These are phyloP conservation scores for Eurypyga helias DNA, from an alignment of 2,113 vertebrate genomes.

Conservation along the genomic window DNA sequence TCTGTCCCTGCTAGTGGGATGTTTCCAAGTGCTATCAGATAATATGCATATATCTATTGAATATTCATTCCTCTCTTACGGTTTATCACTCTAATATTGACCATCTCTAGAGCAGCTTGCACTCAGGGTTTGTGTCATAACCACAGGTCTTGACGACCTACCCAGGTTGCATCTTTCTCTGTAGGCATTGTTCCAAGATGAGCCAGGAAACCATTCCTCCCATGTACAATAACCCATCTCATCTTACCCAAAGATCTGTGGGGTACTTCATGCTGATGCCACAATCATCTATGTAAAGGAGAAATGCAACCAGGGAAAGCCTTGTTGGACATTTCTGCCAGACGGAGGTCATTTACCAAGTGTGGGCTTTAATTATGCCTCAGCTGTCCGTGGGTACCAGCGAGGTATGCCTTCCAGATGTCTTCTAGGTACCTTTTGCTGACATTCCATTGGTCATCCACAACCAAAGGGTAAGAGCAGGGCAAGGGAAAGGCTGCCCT, in stretches of 20 bases:
- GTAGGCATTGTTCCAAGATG: not conserved
- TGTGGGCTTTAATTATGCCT: not conserved
- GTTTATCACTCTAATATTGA: not conserved
- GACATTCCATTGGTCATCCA: not conserved
- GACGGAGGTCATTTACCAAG: not conserved
- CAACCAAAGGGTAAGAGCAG: not conserved
- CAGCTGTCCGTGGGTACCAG: not conserved
- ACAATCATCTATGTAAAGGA: fast-evolving
- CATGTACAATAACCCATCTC: too few species aligned
- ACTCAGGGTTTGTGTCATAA: not conserved
- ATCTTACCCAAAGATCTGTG: not conserved
- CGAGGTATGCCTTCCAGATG: not conserved
- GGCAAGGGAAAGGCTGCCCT: not conserved
- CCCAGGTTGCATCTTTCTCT: too few species aligned
- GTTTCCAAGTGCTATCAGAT: not conserved
- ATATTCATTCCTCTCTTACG: not conserved
- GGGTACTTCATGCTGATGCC: not conserved
- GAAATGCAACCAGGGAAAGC: not conserved
- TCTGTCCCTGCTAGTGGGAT: not conserved
- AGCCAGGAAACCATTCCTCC: not conserved
- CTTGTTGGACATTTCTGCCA: not conserved
- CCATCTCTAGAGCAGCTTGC: not conserved
- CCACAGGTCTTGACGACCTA: not conserved
- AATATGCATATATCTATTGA: not conserved
- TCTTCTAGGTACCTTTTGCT: not conserved